These are phyloP conservation scores for Diglossa cyanea DNA, from an alignment of 2,797 vertebrate genomes.

Conservation along the genomic window DNA sequence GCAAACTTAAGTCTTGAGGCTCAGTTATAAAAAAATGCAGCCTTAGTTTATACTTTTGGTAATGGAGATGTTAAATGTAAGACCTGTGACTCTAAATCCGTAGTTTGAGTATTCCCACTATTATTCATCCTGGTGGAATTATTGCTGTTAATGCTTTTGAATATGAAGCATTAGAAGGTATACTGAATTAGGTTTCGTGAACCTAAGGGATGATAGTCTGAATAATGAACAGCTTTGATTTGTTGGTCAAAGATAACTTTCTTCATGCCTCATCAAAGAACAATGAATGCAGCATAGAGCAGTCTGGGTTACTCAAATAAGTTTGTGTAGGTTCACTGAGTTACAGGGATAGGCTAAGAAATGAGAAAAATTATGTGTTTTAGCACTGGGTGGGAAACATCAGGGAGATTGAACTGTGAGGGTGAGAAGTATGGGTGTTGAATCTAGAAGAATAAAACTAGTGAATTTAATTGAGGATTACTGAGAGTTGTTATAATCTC, in stretches of 20 bases:
- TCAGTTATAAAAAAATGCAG: background rate
- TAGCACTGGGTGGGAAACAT: background rate
- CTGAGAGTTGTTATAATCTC: background rate
- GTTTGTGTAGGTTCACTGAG: background rate
- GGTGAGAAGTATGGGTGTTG: background rate
- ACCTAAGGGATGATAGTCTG: background rate
- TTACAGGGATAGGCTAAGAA: background rate
- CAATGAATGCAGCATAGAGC: background rate
- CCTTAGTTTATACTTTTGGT: background rate
- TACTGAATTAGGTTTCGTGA: background rate
- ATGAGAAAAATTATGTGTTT: background rate
- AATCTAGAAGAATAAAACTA: background rate
- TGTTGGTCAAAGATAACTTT: background rate
- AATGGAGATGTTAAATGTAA: background rate
- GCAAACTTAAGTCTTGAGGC: background rate
- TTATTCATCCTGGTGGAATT: background rate
- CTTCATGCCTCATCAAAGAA: background rate
- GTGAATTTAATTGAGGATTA: background rate
- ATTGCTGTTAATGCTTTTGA: background rate
- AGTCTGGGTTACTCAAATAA: background rate
- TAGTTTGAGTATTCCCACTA: background rate
- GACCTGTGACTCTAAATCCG: background rate
- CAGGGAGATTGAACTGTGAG: background rate
- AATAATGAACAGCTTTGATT: background rate
- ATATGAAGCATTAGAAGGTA: background rate